These are phyloP conservation scores for Diloba caeruleocephala DNA, from an alignment of 2,888 invertebrate species.

Conservation along the genomic window DNA sequence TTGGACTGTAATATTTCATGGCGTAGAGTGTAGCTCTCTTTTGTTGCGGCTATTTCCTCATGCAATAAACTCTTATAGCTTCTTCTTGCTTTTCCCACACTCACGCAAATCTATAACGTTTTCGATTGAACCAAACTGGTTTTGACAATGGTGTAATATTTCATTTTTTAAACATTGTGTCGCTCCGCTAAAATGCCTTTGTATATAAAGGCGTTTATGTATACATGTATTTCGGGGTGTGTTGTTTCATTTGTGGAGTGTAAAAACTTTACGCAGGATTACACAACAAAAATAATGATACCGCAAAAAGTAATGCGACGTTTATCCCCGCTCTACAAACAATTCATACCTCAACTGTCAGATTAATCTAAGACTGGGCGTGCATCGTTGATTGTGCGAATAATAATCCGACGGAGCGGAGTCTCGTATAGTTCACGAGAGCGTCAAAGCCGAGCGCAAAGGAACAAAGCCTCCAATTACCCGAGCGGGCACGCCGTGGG, in stretches of 20 bases:
- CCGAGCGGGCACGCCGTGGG: slow-evolving; percentile 85
- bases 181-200: slow-evolving; percentile 47
- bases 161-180: slow-evolving; percentile 58
- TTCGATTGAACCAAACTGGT: slow-evolving; percentile 48
- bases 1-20: slow-evolving; percentile 48
- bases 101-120: slow-evolving; percentile 63
- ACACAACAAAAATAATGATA: slow-evolving; percentile 58
- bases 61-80: slow-evolving; percentile 52
- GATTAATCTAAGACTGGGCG: slow-evolving; percentile 78
- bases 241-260: slow-evolving; percentile 58
- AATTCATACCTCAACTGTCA: slow-evolving; percentile 80
- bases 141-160: slow-evolving; percentile 62
- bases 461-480: slow-evolving; percentile 88
- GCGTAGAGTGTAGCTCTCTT: slow-evolving; percentile 41
- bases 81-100: slow-evolving; percentile 61
- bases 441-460: slow-evolving; percentile 83
- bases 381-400: slow-evolving; percentile 83
- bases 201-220: slow-evolving; percentile 44
- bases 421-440: slow-evolving; percentile 74
- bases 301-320: slow-evolving; percentile 73
- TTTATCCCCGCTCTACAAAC: slow-evolving; percentile 69
- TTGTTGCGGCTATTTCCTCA: slow-evolving; percentile 58
- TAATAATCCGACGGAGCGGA: slow-evolving; percentile 76
- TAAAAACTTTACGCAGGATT: slow-evolving; percentile 57
- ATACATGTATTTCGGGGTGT: slow-evolving; percentile 44